phyloP scores from a whole-genome alignment of 1,140 invertebrate genomes.

The Telenomus remus region DNA sequence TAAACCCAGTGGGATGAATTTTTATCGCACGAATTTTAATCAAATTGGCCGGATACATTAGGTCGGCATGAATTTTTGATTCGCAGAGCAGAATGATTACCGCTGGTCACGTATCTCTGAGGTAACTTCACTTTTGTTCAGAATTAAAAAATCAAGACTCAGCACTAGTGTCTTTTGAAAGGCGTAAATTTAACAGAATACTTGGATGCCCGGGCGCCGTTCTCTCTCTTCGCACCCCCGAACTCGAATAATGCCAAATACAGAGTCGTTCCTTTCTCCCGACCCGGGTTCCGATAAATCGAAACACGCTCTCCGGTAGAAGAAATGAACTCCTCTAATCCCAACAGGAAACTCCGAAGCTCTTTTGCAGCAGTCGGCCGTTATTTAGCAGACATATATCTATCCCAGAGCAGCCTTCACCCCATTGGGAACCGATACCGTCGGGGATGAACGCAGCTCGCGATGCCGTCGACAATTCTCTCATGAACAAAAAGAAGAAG shows the following conservation, averaged over 20 bases:
- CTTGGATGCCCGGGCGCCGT: slow-evolving; percentile 36
- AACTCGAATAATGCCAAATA: slow-evolving; percentile 23
- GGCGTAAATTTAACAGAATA: slow-evolving; percentile 40
- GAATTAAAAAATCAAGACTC: slow-evolving; percentile 17
- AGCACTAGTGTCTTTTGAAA: neutral
- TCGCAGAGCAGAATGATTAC: neutral
- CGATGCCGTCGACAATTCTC: slow-evolving; percentile 26
- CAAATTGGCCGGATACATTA: too few species aligned
- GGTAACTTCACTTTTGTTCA: slow-evolving; percentile 2
- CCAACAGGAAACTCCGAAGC: slow-evolving; percentile 52
- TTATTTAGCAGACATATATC: slow-evolving; percentile 50
- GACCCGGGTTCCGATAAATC: slow-evolving; percentile 50
- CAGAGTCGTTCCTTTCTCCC: slow-evolving; percentile 31
- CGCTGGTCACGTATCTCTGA: neutral
- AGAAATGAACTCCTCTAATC: slow-evolving; percentile 66
- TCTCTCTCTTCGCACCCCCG: neutral
- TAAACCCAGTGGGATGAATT: too few species aligned
- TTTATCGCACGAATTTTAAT: neutral
- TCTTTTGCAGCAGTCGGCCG: slow-evolving; percentile 30
- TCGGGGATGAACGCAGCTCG: slow-evolving; percentile 13
- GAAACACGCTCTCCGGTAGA: slow-evolving; percentile 63
- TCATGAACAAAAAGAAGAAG: slow-evolving; percentile 15
- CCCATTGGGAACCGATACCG: slow-evolving; percentile 30
- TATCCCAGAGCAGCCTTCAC: slow-evolving; percentile 16
- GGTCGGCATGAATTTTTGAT: too few species aligned